These are phyloP conservation scores for Camelus dromedarius DNA, from an alignment of 2,113 vertebrate species.

Conservation along the genomic window DNA sequence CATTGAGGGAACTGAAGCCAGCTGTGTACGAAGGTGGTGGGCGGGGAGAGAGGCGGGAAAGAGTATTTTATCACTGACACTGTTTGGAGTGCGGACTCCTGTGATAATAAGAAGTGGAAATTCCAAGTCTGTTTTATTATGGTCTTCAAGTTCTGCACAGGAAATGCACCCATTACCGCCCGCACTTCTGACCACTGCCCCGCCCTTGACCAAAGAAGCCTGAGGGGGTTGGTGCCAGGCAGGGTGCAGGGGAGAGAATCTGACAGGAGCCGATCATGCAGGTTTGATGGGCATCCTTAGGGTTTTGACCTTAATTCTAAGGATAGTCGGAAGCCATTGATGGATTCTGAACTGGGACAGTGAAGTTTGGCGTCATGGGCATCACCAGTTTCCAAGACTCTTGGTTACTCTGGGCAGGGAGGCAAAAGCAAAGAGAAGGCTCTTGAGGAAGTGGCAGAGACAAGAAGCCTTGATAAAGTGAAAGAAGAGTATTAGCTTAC, in stretches of 20 bases:
- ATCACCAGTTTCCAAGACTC: background rate
- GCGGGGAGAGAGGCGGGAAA: rapidly evolving
- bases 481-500: background rate
- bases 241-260: background rate
- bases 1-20: background rate
- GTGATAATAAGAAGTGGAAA: background rate
- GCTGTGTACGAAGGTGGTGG: background rate
- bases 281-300: background rate
- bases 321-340: background rate
- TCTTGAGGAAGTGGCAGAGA: background rate
- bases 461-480: background rate
- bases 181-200: too few species aligned
- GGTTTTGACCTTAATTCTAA: background rate
- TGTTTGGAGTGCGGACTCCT: too few species aligned
- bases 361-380: background rate
- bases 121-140: background rate
- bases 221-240: background rate
- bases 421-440: background rate
- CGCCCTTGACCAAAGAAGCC: background rate
- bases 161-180: background rate
- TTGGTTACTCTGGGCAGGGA: background rate
- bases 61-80: background rate
- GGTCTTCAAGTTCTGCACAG: background rate
- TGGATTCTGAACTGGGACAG: background rate
- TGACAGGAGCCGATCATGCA: background rate